phyloP scores from a whole-genome alignment of 2,113 vertebrate genomes.

The Paramormyrops kingsleyae region DNA sequence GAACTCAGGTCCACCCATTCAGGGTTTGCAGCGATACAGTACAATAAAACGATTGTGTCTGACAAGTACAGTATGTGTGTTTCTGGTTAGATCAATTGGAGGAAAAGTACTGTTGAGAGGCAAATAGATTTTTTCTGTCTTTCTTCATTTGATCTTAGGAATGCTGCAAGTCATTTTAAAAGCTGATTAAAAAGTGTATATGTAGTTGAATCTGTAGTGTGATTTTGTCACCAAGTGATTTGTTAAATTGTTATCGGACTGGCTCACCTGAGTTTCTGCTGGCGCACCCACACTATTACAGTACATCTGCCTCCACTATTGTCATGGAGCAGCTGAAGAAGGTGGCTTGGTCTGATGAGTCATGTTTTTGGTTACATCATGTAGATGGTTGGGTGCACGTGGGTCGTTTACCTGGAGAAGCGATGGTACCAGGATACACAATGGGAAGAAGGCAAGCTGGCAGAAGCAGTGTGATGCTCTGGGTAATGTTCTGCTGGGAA shows the following conservation, averaged over 20 bases:
- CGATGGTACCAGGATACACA: not conserved
- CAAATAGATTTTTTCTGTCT: not conserved
- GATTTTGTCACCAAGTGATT: not conserved
- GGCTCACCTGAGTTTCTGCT: not conserved
- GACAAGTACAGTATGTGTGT: not conserved
- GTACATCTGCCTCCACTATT: not conserved
- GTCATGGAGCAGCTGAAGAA: not conserved
- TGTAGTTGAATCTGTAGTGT: not conserved
- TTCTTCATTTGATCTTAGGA: not conserved
- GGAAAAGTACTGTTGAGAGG: not conserved
- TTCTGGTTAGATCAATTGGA: not conserved
- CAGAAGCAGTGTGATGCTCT: not conserved
- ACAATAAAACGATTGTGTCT: not conserved
- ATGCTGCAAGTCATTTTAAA: not conserved
- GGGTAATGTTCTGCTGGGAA: not conserved
- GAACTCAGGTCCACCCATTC: not conserved
- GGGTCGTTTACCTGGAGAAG: not conserved
- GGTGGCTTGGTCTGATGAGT: not conserved
- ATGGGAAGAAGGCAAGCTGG: not conserved
- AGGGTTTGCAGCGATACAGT: not conserved
- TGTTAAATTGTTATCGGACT: not conserved
- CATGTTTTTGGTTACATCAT: not conserved
- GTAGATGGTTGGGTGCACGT: not conserved
- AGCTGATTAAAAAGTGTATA: not conserved
- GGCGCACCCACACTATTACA: not conserved